These are phyloP conservation scores for Drosophila rubida DNA, from an alignment of 2,888 invertebrate genomes.

Conservation along the genomic window DNA sequence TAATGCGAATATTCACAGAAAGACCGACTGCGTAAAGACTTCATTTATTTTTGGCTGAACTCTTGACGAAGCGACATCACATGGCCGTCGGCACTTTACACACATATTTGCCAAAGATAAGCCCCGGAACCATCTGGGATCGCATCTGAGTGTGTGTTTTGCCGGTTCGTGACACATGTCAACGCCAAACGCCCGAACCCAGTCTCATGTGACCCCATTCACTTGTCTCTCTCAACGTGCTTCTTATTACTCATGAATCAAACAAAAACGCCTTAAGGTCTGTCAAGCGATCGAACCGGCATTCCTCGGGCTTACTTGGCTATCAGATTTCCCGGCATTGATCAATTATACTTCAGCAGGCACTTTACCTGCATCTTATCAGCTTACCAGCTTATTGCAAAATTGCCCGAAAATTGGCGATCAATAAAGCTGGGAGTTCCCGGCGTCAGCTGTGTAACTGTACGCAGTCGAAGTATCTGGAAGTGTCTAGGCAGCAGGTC, in stretches of 20 bases:
- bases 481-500: constrained; percentile 11
- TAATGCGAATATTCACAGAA: constrained; percentile 38
- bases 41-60: constrained; percentile 68
- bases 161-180: constrained; percentile 31
- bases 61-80: constrained; percentile 20
- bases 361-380: constrained; percentile 7
- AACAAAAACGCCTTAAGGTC: constrained; percentile 30
- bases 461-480: constrained; percentile 21
- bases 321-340: constrained; percentile 46
- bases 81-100: constrained; percentile 31
- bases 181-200: constrained; percentile 13
- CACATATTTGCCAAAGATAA: constrained; percentile 45
- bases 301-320: constrained; percentile 1
- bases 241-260: background rate
- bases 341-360: constrained; percentile 3
- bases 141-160: background rate
- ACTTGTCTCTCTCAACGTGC: constrained; percentile 35
- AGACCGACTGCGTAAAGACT: constrained; percentile 65
- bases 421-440: constrained; percentile 6
- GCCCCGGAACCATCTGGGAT: constrained; percentile 19
- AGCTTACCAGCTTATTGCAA: constrained; percentile 20
- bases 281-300: constrained; percentile 19
- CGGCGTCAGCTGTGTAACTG: constrained; percentile 6
- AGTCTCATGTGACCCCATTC: constrained; percentile 53
- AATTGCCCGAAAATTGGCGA: constrained; percentile 1